Conservation (phyloP, 2,113 vertebrate genomes). For the Amblyopsis rosae region DNA sequence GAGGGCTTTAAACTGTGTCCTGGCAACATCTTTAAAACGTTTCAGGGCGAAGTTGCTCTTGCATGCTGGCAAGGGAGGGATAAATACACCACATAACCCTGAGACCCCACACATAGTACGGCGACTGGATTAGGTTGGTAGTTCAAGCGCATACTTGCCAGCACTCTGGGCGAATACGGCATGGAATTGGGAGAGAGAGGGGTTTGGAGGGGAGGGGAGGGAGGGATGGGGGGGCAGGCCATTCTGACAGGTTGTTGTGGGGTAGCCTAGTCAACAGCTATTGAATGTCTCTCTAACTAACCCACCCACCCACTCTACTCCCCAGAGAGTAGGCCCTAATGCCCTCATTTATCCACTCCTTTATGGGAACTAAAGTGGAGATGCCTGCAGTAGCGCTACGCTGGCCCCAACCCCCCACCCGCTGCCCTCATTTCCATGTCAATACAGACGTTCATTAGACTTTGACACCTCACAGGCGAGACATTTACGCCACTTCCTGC, state of each 20-base stretch:
- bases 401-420: slow-evolving; percentile 56
- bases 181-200: slow-evolving; percentile 23
- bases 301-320: slow-evolving; percentile 69
- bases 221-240: slow-evolving; percentile 52
- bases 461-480: slow-evolving; percentile 72
- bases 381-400: slow-evolving; percentile 62
- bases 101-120: slow-evolving; percentile 57
- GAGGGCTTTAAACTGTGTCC: slow-evolving; percentile 16
- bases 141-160: slow-evolving; percentile 68
- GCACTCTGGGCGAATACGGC: slow-evolving; percentile 43
- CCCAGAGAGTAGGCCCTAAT: slow-evolving; percentile 70
- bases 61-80: slow-evolving; percentile 2
- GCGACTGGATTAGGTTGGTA: slow-evolving; percentile 33
- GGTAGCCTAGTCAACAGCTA: slow-evolving; percentile 77
- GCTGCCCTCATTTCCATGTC: slow-evolving; percentile 72
- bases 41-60: slow-evolving; percentile 24
- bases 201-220: slow-evolving; percentile 37
- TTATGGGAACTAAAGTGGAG: slow-evolving; percentile 74
- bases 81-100: slow-evolving; percentile 25
- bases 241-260: slow-evolving; percentile 79
- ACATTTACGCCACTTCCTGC: slow-evolving; percentile 73
- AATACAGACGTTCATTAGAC: slow-evolving; percentile 73
- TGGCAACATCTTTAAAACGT: slow-evolving; percentile 41
- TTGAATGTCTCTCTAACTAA: slow-evolving; percentile 51
- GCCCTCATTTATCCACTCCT: slow-evolving; percentile 74